These are phyloP conservation scores for Caenorhabditis parvicauda DNA, from an alignment of 2,888 invertebrate genomes.

Conservation along the genomic window DNA sequence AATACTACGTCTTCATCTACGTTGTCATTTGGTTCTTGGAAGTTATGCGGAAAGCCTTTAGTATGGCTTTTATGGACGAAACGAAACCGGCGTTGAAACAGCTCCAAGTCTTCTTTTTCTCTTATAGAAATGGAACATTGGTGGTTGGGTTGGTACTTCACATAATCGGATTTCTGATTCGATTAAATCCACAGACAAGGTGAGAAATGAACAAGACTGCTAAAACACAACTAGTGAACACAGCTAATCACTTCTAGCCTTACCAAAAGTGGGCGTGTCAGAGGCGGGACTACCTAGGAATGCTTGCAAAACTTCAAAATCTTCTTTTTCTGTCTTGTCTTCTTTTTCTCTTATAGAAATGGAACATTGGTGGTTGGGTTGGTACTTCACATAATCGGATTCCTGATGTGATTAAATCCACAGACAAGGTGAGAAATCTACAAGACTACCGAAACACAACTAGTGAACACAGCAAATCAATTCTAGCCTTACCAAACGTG, in stretches of 20 bases:
- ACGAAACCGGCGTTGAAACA: constrained; percentile 65
- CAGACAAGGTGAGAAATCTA: constrained; percentile 63
- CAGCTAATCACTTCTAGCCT: too few species aligned
- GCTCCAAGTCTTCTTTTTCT: constrained; percentile 61
- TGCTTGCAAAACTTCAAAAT: constrained; percentile 64
- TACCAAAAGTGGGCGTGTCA: too few species aligned
- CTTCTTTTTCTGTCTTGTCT: too few species aligned
- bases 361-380: constrained; percentile 70
- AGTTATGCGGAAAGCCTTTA: constrained; percentile 54
- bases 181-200: constrained; percentile 68
- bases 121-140: constrained; percentile 48
- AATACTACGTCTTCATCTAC: constrained; percentile 57
- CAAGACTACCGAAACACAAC: too few species aligned
- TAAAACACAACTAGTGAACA: too few species aligned
- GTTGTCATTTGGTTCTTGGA: constrained; percentile 55
- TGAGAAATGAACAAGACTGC: constrained; percentile 6
- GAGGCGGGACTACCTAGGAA: too few species aligned
- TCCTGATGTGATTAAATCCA: constrained; percentile 65
- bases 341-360: constrained; percentile 45
- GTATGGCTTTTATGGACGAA: constrained; percentile 57
- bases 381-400: constrained; percentile 68
- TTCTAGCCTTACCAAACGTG: too few species aligned
- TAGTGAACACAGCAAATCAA: too few species aligned
- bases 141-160: constrained; percentile 75
- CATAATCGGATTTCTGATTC: constrained; percentile 50